Conservation (phyloP, 2,113 vertebrate genomes). For the Leptocoma aspasia region DNA sequence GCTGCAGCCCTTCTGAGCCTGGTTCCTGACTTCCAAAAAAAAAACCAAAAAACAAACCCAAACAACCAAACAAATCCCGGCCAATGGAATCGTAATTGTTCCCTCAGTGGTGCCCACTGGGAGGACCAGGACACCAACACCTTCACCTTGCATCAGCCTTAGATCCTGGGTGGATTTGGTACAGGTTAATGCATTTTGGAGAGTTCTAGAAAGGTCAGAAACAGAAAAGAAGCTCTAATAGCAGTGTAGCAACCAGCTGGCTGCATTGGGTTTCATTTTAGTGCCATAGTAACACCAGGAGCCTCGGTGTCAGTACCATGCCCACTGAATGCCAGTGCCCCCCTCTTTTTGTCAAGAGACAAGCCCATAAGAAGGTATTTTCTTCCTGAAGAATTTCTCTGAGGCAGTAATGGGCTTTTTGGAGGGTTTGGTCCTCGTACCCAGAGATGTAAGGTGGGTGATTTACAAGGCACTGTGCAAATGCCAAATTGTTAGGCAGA, state of each 20-base stretch:
- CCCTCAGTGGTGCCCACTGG: fast-evolving
- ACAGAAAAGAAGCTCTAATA: neutral
- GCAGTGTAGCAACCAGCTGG: conserved; percentile 32
- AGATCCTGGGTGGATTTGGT: neutral
- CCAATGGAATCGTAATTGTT: fast-evolving
- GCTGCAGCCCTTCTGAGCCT: neutral
- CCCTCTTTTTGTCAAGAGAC: neutral
- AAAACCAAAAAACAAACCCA: neutral
- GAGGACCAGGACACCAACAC: neutral
- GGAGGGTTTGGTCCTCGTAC: neutral
- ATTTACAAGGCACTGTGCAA: conserved; percentile 67
- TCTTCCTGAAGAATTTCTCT: conserved; percentile 1
- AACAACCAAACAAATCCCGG: neutral
- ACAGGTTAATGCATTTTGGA: neutral
- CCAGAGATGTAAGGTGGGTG: conserved; percentile 47
- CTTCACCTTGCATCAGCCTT: neutral
- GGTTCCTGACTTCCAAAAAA: neutral
- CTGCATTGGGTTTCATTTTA: neutral
- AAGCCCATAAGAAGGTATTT: neutral
- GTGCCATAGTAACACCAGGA: conserved; percentile 48
- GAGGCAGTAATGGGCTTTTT: conserved; percentile 31
- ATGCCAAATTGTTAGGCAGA: conserved; percentile 71
- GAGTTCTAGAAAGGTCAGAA: conserved; percentile 21
- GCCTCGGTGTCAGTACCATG: neutral
- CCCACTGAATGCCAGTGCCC: neutral